phyloP scores from a whole-genome alignment of 2,888 invertebrate species.

The Quadriops clusia region DNA sequence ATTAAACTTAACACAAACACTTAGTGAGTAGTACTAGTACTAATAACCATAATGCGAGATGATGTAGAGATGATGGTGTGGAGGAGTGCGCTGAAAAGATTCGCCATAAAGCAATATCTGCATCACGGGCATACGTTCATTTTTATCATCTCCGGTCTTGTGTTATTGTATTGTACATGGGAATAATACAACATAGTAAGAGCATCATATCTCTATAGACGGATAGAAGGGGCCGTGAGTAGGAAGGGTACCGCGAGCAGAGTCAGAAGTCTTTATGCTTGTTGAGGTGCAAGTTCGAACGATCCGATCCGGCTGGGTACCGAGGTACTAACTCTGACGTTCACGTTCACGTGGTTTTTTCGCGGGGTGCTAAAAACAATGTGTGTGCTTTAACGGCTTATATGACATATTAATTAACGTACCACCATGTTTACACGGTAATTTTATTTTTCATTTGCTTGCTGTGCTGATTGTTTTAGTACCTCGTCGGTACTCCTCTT shows the following conservation, averaged over 20 bases:
- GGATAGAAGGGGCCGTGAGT: conserved; percentile 30
- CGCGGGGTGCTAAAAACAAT: conserved; percentile 17
- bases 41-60: too few relatives aligned
- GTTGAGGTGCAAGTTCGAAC: conserved; percentile 17
- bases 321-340: conserved; percentile 19
- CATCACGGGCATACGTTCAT: too few relatives aligned
- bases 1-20: too few relatives aligned
- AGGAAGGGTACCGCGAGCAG: conserved; percentile 26
- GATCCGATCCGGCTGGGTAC: too few relatives aligned
- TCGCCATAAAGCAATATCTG: too few relatives aligned
- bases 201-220: conserved; percentile 23
- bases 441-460: conserved; percentile 19
- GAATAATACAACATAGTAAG: conserved; percentile 18
- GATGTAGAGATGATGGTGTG: too few relatives aligned
- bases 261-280: conserved; percentile 19
- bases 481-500: too few relatives aligned
- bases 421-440: conserved; percentile 34
- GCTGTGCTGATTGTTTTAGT: too few relatives aligned
- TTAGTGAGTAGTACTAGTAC: too few relatives aligned
- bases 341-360: conserved; percentile 20
- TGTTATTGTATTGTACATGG: conserved; percentile 13
- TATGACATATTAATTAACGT: conserved; percentile 21
- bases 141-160: too few relatives aligned
- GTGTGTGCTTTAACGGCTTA: conserved; percentile 23
- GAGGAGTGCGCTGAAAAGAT: too few relatives aligned